Base-by-base conservation (phyloP, 1,140 invertebrate genomes). In the Megathymus violae region DNA sequence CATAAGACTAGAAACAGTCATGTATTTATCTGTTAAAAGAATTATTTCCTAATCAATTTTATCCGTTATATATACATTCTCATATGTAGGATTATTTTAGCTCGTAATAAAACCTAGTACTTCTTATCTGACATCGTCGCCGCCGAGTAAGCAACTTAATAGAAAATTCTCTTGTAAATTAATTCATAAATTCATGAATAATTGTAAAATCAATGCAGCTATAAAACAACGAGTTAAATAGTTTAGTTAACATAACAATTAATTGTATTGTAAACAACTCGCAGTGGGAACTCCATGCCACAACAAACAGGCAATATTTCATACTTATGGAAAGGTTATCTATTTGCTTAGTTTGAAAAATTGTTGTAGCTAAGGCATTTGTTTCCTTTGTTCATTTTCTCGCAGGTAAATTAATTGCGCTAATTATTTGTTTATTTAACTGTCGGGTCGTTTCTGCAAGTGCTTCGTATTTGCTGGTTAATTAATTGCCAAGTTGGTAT, bases 271-370 rank as follows among this genome's bases (percentile, higher is more conserved):
- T 25, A 56, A 56, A 56, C 43, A 43, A 44, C 52, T 43, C 52
- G 14, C 52, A 31, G 22, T 43, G 36, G 52, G 52, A 56, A 25
- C 22, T 43, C 40, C 36, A 25, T 52, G 11, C 25, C 34, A 13
- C 36, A 40, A 52, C 52, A 56, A 43, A 27, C 19, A 11, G 13
- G 52, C 13, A 11, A 56, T 56, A 56, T 44, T 56, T 56, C 40
- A 56, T n/a, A n/a, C n/a, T n/a, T 56, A 44, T 27, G 52, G 52
- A 56, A 44, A 56, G 52, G 52, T 56, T 56, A 56, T 56, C 52
- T 44, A 56, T 43, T 56, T 56, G 52, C 52, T 38, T 31, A 44
- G 22, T 31, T 56, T 56, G 52, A 56, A 56, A 56, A 56, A 56
- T 43, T 56, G 22, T 22, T 27, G 11, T 15, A 14, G 11, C 47